These are phyloP conservation scores for Gonioctena quinquepunctata DNA, from an alignment of 1,140 invertebrate species.

Conservation along the genomic window DNA sequence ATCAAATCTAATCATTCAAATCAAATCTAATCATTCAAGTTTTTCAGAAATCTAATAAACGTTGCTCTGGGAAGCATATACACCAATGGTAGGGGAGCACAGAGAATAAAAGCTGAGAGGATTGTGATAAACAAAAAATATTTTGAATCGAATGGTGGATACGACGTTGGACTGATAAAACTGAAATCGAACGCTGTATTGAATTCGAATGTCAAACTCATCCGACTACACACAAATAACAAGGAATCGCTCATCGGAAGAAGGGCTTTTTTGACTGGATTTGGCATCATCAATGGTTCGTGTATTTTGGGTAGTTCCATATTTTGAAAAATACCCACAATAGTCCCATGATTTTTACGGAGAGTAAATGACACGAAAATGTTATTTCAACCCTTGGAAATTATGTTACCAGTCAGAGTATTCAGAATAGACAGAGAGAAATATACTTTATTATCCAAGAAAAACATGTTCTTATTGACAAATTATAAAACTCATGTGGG, in stretches of 20 bases:
- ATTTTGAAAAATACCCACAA: too few relatives aligned
- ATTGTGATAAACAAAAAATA: conserved; percentile 46
- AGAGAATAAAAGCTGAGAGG: conserved; percentile 34
- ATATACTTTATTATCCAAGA: too few relatives aligned
- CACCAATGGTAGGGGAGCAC: conserved; percentile 36
- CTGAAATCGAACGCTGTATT: conserved; percentile 36
- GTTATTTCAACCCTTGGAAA: too few relatives aligned
- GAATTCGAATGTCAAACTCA: conserved; percentile 38
- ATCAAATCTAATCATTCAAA: too few relatives aligned
- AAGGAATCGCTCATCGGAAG: conserved; percentile 41
- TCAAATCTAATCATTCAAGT: too few relatives aligned
- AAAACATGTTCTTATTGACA: too few relatives aligned
- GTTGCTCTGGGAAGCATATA: conserved; percentile 49
- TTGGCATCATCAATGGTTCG: conserved; percentile 51
- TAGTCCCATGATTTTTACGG: too few relatives aligned
- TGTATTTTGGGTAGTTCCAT: too few relatives aligned
- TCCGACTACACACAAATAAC: conserved; percentile 43
- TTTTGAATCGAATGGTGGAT: conserved; percentile 33
- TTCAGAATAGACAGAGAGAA: too few relatives aligned
- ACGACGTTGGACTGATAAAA: conserved; percentile 49
- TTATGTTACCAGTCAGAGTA: too few relatives aligned
- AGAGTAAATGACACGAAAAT: too few relatives aligned
- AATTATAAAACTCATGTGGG: too few relatives aligned
- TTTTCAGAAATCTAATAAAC: conserved; percentile 37
- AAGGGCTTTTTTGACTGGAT: conserved; percentile 48